Percentiles rank a stretch among this genome's conserved stretches.
Evolutionary conservation across 2,113 vertebrate genomes (phyloP).

Genomic region (Chelonoidis abingdonii): DNA sequence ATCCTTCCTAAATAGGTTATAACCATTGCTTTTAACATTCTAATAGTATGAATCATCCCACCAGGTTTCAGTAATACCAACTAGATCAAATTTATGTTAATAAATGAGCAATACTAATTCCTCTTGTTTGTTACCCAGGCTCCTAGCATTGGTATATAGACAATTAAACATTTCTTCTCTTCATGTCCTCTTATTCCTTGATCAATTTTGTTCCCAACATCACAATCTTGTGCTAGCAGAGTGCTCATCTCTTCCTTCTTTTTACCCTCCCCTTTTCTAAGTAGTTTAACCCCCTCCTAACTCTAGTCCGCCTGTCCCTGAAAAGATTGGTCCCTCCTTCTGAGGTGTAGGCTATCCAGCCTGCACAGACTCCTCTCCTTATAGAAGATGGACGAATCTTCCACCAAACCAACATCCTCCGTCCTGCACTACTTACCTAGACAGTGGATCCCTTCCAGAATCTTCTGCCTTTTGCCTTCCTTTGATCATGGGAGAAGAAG

Average conservation of each 20-base stretch:
- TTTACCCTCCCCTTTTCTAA: neutral
- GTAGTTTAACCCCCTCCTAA: neutral
- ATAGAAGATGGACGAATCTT: neutral
- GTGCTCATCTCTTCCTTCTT: neutral
- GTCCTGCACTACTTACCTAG: neutral
- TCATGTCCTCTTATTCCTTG: neutral
- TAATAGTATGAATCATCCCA: neutral
- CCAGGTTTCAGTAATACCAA: neutral
- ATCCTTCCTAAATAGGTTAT: neutral
- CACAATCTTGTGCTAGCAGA: neutral
- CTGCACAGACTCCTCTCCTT: neutral
- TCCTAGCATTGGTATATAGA: neutral
- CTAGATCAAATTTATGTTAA: neutral
- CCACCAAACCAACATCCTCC: neutral
- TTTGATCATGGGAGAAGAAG: neutral
- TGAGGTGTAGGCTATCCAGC: no score
- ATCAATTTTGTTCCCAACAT: neutral
- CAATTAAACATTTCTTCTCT: neutral
- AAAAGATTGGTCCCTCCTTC: neutral
- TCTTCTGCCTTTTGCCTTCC: neutral
- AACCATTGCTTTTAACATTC: neutral
- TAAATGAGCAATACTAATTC: neutral
- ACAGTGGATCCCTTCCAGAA: neutral
- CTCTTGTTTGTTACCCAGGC: neutral
- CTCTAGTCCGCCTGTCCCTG: neutral